Evolutionary conservation across 2,797 vertebrate genomes (phyloP).

Genomic region (Clarias laeviceps): DNA sequence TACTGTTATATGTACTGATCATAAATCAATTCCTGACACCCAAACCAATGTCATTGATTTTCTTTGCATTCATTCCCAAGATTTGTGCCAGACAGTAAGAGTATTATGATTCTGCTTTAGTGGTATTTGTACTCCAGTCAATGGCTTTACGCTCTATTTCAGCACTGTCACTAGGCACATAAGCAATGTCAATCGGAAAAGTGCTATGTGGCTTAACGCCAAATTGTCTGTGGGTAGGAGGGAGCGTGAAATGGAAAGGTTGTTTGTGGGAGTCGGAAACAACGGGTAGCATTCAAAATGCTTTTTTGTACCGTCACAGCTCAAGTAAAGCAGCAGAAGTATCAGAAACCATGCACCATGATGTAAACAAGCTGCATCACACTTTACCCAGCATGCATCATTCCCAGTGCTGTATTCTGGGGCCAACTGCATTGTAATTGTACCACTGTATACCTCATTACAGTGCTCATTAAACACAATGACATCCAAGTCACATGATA

Average conservation of each 20-base stretch:
- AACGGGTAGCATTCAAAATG: constrained; percentile 8
- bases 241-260: constrained; percentile 5
- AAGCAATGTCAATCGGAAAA: constrained; percentile 35
- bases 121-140: constrained; percentile 31
- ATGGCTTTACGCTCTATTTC: constrained; percentile 34
- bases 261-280: constrained; percentile 9
- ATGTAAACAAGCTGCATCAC: constrained; percentile 12
- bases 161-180: constrained; percentile 22
- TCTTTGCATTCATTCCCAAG: constrained; percentile 20
- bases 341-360: neutral
- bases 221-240: constrained; percentile 34
- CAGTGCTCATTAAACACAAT: constrained; percentile 19
- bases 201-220: constrained; percentile 26
- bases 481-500: constrained; percentile 13
- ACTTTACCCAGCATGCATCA: constrained; percentile 18
- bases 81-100: constrained; percentile 25
- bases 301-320: constrained; percentile 17
- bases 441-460: constrained; percentile 13
- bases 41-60: constrained; percentile 14
- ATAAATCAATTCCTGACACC: constrained; percentile 20
- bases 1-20: constrained; percentile 12
- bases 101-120: constrained; percentile 29
- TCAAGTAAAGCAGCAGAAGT: constrained; percentile 17
- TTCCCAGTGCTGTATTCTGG: constrained; percentile 9
- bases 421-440: neutral